phyloP scores from a whole-genome alignment of 2,888 invertebrate species.

The Lordiphosa andalusiaca region DNA sequence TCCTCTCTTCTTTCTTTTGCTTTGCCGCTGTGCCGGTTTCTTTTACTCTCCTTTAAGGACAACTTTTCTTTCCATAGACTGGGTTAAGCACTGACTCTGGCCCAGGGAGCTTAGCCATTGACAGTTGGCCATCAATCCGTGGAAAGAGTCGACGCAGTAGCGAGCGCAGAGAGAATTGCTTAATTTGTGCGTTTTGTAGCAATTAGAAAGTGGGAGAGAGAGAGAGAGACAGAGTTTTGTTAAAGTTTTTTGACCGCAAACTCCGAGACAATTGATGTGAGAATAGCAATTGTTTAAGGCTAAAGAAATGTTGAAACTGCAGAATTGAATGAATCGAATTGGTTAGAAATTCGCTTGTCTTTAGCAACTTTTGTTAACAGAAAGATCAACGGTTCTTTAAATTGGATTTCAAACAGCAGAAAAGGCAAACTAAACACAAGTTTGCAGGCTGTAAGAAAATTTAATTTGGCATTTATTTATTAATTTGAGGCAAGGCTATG shows the following conservation, averaged over 20 bases:
- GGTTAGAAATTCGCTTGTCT: too few relatives aligned
- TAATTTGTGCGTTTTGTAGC: conserved; percentile 59
- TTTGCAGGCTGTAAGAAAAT: too few relatives aligned
- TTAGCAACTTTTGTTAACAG: too few relatives aligned
- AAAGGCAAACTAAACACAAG: too few relatives aligned
- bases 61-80: conserved; percentile 46
- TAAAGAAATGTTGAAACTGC: background rate
- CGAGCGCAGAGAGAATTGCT: conserved; percentile 35
- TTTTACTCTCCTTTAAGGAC: conserved; percentile 13
- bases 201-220: conserved; percentile 37
- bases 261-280: conserved; percentile 6
- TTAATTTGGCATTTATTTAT: too few relatives aligned
- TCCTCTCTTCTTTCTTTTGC: conserved; percentile 17
- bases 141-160: conserved; percentile 9
- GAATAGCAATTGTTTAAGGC: conserved; percentile 13
- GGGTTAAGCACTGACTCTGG: conserved; percentile 57
- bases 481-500: too few relatives aligned
- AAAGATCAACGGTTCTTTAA: too few relatives aligned
- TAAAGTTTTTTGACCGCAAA: conserved; percentile 21
- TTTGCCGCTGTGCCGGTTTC: conserved; percentile 22
- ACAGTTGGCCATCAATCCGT: conserved; percentile 63
- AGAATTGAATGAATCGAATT: too few relatives aligned
- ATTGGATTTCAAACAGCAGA: too few relatives aligned
- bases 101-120: conserved; percentile 59
- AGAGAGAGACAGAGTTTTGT: background rate